A percentile compares a stretch with the other conserved stretches of the same genome.
Evolutionary conservation across 1,140 invertebrate genomes (phyloP).

Genomic region (Bactericera cockerelli): DNA sequence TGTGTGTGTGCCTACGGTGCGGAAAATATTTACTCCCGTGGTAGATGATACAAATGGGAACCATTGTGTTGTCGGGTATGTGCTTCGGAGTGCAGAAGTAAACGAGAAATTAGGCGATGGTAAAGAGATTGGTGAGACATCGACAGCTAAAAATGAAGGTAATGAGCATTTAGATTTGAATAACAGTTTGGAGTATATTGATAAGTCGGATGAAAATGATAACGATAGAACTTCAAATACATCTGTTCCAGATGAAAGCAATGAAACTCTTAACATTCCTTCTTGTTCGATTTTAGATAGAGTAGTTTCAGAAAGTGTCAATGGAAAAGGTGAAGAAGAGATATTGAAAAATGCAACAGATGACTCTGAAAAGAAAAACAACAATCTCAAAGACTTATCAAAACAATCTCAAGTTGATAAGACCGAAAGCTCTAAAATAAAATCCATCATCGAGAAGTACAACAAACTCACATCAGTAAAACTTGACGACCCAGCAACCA

Average conservation of each 20-base stretch:
- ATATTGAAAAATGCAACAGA: neutral
- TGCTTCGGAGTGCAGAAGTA: neutral
- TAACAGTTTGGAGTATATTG: constrained; percentile 6
- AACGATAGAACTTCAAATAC: neutral
- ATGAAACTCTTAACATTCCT: neutral
- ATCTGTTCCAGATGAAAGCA: neutral
- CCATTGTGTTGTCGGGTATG: neutral
- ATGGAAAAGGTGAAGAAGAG: neutral
- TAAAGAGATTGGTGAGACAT: no score
- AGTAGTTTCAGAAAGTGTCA: neutral
- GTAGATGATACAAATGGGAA: constrained; percentile 35
- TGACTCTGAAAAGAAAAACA: neutral
- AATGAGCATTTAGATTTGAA: neutral
- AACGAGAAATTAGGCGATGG: neutral
- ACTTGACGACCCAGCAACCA: neutral
- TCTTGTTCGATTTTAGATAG: neutral
- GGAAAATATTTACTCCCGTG: constrained; percentile 57
- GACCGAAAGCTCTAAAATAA: neutral
- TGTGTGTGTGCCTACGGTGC: constrained; percentile 59
- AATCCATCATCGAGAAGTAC: constrained; percentile 3
- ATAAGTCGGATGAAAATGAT: neutral
- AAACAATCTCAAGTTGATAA: neutral
- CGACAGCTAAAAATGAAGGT: no score
- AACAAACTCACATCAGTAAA: neutral
- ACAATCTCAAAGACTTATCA: neutral